Evolutionary conservation across 2,113 vertebrate species (phyloP).

Genomic region (Trogon melanurus): DNA sequence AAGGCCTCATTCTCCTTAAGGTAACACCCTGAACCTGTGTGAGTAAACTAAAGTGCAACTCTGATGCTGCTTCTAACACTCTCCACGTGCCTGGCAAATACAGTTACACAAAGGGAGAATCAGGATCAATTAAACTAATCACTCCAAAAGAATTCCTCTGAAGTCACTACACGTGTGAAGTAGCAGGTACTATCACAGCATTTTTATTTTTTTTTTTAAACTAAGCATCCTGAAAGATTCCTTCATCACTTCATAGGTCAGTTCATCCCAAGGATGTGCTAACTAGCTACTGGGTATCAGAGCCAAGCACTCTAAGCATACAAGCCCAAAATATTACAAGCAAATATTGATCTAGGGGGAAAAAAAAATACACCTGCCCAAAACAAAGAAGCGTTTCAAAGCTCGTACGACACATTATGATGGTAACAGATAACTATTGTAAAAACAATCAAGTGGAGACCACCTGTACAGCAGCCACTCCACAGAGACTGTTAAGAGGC

Average conservation of each 20-base stretch:
- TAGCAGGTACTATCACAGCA: background rate
- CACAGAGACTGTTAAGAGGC: rapidly evolving
- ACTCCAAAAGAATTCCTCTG: background rate
- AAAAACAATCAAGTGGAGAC: background rate
- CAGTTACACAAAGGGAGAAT: background rate
- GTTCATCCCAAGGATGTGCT: background rate
- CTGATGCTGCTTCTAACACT: background rate
- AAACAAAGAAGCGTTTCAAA: background rate
- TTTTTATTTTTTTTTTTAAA: background rate
- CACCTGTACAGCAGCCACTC: background rate
- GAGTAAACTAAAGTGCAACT: rapidly evolving
- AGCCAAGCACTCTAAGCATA: background rate
- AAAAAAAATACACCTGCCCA: rapidly evolving
- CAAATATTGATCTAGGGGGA: background rate
- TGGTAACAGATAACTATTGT: background rate
- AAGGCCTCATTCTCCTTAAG: background rate
- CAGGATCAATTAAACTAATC: background rate
- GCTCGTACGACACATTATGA: background rate
- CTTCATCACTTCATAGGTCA: background rate
- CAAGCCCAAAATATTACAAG: background rate
- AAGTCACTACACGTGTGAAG: background rate
- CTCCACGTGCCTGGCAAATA: background rate
- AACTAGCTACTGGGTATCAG: background rate
- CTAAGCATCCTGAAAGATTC: background rate
- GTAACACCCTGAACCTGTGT: background rate